Evolutionary conservation across 2,888 invertebrate genomes (phyloP).

Genomic region (Zygothrica quintamaculata): DNA sequence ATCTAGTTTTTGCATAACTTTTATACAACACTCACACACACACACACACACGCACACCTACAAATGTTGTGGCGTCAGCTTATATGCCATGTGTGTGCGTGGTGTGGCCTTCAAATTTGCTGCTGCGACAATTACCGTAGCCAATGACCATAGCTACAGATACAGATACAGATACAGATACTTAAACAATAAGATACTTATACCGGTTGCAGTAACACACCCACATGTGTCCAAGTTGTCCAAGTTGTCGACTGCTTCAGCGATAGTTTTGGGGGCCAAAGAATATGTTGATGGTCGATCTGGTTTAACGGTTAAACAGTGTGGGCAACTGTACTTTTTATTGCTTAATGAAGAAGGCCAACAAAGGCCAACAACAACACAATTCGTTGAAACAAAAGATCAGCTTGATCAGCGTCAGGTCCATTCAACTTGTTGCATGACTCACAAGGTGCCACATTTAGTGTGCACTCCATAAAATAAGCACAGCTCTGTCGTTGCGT

Average conservation of each 20-base stretch:
- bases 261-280: not conserved
- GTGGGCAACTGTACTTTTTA: slow-evolving; percentile 29
- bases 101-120: slow-evolving; percentile 51
- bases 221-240: slow-evolving; percentile 26
- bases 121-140: slow-evolving; percentile 41
- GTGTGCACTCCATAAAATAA: slow-evolving; percentile 42
- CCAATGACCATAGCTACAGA: slow-evolving; percentile 43
- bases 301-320: slow-evolving; percentile 31
- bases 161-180: not conserved
- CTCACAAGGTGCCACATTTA: slow-evolving; percentile 44
- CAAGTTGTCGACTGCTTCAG: not conserved
- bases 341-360: slow-evolving; percentile 38
- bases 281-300: slow-evolving; percentile 12
- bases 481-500: too few relatives aligned
- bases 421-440: slow-evolving; percentile 50
- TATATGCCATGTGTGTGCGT: too few relatives aligned
- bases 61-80: slow-evolving; percentile 22
- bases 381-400: slow-evolving; percentile 11
- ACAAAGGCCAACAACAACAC: slow-evolving; percentile 40
- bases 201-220: slow-evolving; percentile 38
- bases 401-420: slow-evolving; percentile 9
- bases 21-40: slow-evolving; percentile 8
- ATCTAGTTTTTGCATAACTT: slow-evolving; percentile 47
- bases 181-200: not conserved
- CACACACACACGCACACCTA: too few relatives aligned